Evolutionary conservation across 2,888 invertebrate species (phyloP), one percentile per base, ranked within the genome.

Genomic region (Cordilura impudica): DNA sequence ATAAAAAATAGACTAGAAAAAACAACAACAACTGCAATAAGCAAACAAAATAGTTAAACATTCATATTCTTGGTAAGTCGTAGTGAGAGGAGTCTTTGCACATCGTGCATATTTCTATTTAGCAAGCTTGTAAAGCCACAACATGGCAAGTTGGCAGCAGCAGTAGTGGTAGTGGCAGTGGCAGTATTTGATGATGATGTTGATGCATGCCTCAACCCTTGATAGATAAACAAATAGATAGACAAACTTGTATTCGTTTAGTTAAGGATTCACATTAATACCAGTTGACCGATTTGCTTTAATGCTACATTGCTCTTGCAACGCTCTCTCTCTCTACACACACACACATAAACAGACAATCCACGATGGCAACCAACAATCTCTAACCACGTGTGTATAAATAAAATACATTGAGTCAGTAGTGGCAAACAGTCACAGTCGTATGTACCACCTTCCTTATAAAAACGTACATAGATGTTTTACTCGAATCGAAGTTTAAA

Each of bases 261-360:
- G 29, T 65, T 65, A 47, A 54, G 71, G 61, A 63, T 45, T 71
- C 71, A 51, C 54, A 81, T 81, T 81, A 81, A 74, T 77, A 56
- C 77, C 81, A 77, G 69, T 81, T 81, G 81, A 77, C 77, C 81
- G 74, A 81, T 81, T 80, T 76, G 76, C 72, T 73, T 75, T 70
- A 53, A 58, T 58, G 58, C 69, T 49, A 58, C 49, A 63, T 67
- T 69, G 65, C 63, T 63, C 63, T 54, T 49, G 39, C 53, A 35
- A 51, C 60, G 16, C 5, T 23, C 29, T 19, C 14, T 58, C 60
- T 26, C 5, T 23, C 29, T 19, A 23, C 56, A 14, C 31, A 31
- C 19, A 31, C 12, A 31, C 12, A 54, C 16, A 31, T 3, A 31
- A 6, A 16, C 26, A 53, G 29, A 31, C 12, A 31, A 10, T 31